phyloP scores from a whole-genome alignment of 2,797 vertebrate genomes.

The Enteromius trimaculatus region DNA sequence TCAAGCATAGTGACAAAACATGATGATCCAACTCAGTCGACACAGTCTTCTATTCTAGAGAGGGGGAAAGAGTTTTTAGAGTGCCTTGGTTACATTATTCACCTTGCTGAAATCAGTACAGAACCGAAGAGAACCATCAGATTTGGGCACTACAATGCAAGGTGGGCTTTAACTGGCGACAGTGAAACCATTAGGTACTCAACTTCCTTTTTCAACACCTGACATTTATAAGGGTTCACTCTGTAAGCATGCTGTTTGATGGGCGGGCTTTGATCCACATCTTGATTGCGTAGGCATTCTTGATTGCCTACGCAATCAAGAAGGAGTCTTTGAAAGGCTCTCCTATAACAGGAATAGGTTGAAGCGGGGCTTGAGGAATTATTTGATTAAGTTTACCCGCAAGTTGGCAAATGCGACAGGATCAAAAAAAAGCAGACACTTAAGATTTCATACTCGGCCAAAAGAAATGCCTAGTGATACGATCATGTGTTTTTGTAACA shows the following conservation, averaged over 20 bases:
- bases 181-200: neutral
- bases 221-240: neutral
- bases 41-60: neutral
- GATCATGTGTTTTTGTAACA: too few species aligned
- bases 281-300: too few species aligned
- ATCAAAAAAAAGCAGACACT: too few species aligned
- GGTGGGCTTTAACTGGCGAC: neutral
- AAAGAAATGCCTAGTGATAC: too few species aligned
- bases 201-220: neutral
- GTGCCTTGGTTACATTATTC: neutral
- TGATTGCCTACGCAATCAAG: too few species aligned
- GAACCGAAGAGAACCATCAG: neutral
- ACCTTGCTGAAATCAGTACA: neutral
- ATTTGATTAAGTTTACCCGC: too few species aligned
- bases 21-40: neutral
- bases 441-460: too few species aligned
- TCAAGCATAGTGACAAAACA: neutral
- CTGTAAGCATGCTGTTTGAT: neutral
- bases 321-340: too few species aligned
- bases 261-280: too few species aligned
- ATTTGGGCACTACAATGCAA: neutral
- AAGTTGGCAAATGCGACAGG: too few species aligned
- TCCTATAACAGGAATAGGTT: too few species aligned
- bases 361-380: too few species aligned
- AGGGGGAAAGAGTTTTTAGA: neutral